phyloP scores from a whole-genome alignment of 2,888 invertebrate genomes.

The Sipha maydis region DNA sequence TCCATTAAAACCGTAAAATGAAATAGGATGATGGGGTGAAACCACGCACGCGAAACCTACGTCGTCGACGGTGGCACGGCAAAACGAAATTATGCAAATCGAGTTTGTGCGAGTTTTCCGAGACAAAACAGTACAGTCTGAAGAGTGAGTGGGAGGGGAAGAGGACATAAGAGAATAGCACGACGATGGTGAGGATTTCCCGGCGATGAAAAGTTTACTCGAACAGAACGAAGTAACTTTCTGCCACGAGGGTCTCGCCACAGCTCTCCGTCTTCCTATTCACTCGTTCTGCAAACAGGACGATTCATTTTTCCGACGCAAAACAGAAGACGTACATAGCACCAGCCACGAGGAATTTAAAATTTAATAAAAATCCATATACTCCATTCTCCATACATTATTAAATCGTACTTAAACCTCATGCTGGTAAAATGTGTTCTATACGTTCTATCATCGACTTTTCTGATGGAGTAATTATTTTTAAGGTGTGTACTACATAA shows the following conservation, averaged over 20 bases:
- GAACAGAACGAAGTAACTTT: background rate
- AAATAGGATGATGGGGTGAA: background rate
- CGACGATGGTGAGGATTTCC: background rate
- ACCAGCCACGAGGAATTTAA: too few relatives aligned
- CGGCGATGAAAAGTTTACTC: slow-evolving; percentile 17
- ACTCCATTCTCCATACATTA: too few relatives aligned
- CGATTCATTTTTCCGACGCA: background rate
- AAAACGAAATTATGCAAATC: slow-evolving; percentile 40
- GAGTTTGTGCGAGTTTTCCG: slow-evolving; percentile 23
- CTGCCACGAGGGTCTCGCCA: background rate
- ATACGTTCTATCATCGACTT: too few relatives aligned
- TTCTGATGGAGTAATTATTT: too few relatives aligned
- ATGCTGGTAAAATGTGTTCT: too few relatives aligned
- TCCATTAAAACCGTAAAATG: background rate
- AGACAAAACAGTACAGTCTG: background rate
- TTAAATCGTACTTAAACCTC: too few relatives aligned
- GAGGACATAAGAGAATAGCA: background rate
- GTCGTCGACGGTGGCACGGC: background rate
- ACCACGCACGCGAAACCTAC: background rate
- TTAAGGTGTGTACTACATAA: too few relatives aligned
- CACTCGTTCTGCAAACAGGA: background rate
- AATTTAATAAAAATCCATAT: too few relatives aligned
- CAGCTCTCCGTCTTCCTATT: background rate
- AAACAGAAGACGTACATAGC: too few relatives aligned
- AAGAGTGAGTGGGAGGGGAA: too few relatives aligned